These are phyloP conservation scores for Mesaphorura yosii DNA, from an alignment of 1,140 invertebrate genomes.

Conservation along the genomic window DNA sequence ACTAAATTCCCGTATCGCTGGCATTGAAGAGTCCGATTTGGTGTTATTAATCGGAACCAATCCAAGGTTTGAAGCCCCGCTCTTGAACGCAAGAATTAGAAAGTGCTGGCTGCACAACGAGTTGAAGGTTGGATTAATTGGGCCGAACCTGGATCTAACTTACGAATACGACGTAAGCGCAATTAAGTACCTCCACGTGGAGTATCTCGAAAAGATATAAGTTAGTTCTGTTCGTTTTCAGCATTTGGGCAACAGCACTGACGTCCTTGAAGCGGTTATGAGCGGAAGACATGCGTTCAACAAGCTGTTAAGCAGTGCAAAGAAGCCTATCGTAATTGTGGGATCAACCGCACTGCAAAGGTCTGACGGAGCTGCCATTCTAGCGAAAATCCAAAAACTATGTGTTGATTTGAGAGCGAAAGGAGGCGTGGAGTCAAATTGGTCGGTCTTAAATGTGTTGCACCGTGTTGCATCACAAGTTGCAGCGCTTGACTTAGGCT, in stretches of 20 bases:
- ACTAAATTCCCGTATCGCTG: conserved; percentile 75
- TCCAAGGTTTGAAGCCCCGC: conserved; percentile 92
- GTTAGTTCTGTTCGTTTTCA: too few relatives aligned
- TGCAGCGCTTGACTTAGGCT: conserved; percentile 90
- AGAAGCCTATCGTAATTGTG: conserved; percentile 82
- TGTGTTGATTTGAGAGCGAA: conserved; percentile 38
- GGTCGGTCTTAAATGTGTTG: conserved; percentile 79
- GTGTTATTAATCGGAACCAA: conserved; percentile 91
- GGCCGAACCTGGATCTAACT: conserved; percentile 81
- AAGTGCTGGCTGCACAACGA: conserved; percentile 85
- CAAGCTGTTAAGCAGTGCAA: conserved; percentile 60
- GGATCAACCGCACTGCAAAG: conserved; percentile 70
- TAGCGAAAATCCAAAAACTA: conserved; percentile 61
- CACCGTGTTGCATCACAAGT: conserved; percentile 86
- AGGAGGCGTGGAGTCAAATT: conserved; percentile 41
- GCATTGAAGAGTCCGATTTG: conserved; percentile 86
- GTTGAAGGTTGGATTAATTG: conserved; percentile 69
- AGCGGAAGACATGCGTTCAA: conserved; percentile 62
- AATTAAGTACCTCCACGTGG: not conserved
- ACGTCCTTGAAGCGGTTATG: conserved; percentile 59
- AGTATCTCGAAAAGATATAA: conserved; percentile 3
- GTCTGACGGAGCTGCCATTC: conserved; percentile 62
- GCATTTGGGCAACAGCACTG: conserved; percentile 68
- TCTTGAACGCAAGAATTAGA: conserved; percentile 88
- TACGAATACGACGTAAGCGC: conserved; percentile 71